phyloP scores from a whole-genome alignment of 2,113 vertebrate genomes.

The Pluvianellus socialis region DNA sequence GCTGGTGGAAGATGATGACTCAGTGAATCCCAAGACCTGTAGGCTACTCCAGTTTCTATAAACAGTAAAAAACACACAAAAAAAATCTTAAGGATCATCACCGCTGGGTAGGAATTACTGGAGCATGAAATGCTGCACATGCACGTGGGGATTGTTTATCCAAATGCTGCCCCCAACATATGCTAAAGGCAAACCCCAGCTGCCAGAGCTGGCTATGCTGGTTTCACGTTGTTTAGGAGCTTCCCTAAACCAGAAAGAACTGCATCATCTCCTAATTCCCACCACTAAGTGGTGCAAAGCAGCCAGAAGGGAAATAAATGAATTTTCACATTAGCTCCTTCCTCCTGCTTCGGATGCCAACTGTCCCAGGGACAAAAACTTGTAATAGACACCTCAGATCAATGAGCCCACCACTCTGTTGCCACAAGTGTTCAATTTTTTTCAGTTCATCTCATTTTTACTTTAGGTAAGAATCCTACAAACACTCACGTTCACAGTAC shows the following conservation, averaged over 20 bases:
- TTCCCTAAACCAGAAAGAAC: neutral
- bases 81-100: neutral
- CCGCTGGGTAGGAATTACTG: neutral
- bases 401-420: neutral
- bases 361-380: neutral
- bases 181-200: neutral
- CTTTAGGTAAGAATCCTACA: neutral
- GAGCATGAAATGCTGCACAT: slow-evolving; percentile 38
- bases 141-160: slow-evolving; percentile 7
- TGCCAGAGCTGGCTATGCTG: neutral
- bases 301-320: neutral
- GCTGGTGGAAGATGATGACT: neutral
- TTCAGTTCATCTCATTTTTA: neutral
- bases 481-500: neutral
- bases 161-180: neutral
- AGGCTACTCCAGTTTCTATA: neutral
- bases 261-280: neutral
- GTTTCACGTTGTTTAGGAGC: neutral
- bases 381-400: neutral
- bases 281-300: neutral
- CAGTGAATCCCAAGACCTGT: neutral
- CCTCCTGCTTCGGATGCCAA: neutral
- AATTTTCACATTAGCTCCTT: neutral
- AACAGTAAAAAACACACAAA: neutral
- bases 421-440: neutral